A percentile compares a stretch with the other conserved stretches of the same genome.
Evolutionary conservation across 2,888 invertebrate species (phyloP).

Genomic region (Habroteleia sp.): DNA sequence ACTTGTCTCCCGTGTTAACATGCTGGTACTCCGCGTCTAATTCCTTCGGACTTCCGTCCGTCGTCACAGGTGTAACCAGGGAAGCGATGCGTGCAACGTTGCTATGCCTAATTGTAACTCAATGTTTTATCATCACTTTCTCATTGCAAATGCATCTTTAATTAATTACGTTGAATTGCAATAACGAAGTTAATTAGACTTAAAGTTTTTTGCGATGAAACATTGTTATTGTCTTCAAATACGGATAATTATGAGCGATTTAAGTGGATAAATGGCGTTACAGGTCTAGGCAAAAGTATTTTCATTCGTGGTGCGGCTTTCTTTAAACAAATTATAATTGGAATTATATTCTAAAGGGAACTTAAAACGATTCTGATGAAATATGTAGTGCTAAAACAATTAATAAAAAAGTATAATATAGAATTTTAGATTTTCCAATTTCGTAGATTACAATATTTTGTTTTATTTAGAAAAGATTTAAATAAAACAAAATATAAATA

Average conservation of each 20-base stretch:
- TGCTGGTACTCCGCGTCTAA: constrained; percentile 46
- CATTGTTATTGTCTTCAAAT: constrained; percentile 44
- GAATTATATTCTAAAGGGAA: too few relatives aligned
- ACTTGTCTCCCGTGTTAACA: constrained; percentile 50
- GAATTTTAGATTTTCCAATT: too few relatives aligned
- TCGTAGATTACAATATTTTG: too few relatives aligned
- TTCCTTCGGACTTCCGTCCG: constrained; percentile 54
- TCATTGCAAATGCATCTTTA: constrained; percentile 60
- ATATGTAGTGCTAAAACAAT: too few relatives aligned
- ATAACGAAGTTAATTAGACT: constrained; percentile 55
- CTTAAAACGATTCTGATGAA: background rate
- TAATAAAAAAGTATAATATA: too few relatives aligned
- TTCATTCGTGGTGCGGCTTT: too few relatives aligned
- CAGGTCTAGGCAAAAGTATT: constrained; percentile 7
- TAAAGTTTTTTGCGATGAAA: constrained; percentile 26
- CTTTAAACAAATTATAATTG: too few relatives aligned
- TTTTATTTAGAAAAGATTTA: too few relatives aligned
- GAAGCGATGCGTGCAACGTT: constrained; percentile 58
- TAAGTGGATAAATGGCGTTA: constrained; percentile 6
- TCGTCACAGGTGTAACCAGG: constrained; percentile 59
- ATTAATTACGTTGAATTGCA: constrained; percentile 61
- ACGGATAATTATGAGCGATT: constrained; percentile 32
- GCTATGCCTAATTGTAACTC: constrained; percentile 60
- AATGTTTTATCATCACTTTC: constrained; percentile 63
- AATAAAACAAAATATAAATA: too few relatives aligned